Conservation (phyloP, 1,140 invertebrate genomes). For the Monochamus saltuarius region DNA sequence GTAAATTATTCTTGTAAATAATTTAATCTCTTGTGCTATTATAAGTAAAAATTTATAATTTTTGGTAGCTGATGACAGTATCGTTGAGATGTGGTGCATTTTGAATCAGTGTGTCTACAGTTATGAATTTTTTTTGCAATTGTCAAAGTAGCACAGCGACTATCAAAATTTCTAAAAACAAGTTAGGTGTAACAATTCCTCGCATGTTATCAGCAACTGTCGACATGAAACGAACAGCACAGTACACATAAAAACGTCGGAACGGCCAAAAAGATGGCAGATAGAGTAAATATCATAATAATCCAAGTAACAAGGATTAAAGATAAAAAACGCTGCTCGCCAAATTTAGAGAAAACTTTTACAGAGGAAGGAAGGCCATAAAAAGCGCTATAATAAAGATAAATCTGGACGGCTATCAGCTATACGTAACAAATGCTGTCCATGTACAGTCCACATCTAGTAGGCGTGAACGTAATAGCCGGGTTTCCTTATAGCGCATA, state of each 20-base stretch:
- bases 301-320: conserved; percentile 2
- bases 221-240: too few species aligned
- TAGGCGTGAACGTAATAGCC: conserved; percentile 17
- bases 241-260: conserved; percentile 4
- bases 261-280: background rate
- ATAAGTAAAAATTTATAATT: too few species aligned
- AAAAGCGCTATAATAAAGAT: conserved; percentile 6
- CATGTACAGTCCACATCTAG: conserved; percentile 16
- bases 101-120: too few species aligned
- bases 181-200: too few species aligned
- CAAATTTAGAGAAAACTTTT: conserved; percentile 9
- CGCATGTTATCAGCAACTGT: too few species aligned
- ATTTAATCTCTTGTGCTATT: too few species aligned
- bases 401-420: background rate
- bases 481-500: conserved; percentile 14
- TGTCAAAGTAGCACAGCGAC: too few species aligned
- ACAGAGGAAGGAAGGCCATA: conserved; percentile 1
- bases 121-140: too few species aligned
- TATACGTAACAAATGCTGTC: conserved; percentile 10
- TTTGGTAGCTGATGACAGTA: too few species aligned
- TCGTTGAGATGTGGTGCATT: too few species aligned
- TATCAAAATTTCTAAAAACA: too few species aligned
- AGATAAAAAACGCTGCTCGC: conserved; percentile 4
- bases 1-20: too few species aligned
- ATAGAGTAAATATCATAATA: conserved; percentile 1